Conservation (phyloP, 2,797 vertebrate species). For the Muscicapa striata region DNA sequence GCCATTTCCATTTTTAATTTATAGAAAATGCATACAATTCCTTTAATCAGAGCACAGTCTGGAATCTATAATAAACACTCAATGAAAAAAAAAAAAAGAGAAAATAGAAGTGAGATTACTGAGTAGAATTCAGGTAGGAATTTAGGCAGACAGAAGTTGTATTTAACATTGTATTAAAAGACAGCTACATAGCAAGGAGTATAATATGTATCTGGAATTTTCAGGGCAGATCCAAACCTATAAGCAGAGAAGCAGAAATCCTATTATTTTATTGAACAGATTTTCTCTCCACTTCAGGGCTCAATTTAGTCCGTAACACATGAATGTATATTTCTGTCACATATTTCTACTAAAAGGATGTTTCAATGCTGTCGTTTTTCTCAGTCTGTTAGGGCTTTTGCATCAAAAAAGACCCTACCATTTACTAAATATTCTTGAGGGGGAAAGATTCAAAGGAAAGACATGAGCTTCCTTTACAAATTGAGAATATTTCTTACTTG, state of each 20-base stretch:
- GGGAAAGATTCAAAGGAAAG: neutral
- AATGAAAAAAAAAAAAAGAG: neutral
- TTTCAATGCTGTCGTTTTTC: neutral
- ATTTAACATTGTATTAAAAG: constrained; percentile 12
- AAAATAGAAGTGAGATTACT: neutral
- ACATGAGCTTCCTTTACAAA: neutral
- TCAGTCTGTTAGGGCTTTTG: neutral
- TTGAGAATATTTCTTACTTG: neutral
- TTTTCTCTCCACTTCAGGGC: neutral
- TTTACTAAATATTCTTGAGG: constrained; percentile 7
- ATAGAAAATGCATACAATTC: constrained; percentile 83
- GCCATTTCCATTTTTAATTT: constrained; percentile 97
- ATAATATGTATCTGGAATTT: constrained; percentile 13
- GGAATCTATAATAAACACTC: constrained; percentile 57
- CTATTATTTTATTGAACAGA: neutral
- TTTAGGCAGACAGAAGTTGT: neutral
- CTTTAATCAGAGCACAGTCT: constrained; percentile 65
- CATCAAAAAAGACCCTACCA: constrained; percentile 22
- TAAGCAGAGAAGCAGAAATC: neutral
- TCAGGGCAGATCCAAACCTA: neutral
- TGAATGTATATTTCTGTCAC: neutral
- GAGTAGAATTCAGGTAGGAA: constrained; percentile 27
- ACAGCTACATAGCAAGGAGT: neutral
- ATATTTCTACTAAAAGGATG: neutral
- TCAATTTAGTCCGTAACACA: neutral